Evolutionary conservation across 2,797 vertebrate species (phyloP).

Genomic region (Leptatherina wallacei): DNA sequence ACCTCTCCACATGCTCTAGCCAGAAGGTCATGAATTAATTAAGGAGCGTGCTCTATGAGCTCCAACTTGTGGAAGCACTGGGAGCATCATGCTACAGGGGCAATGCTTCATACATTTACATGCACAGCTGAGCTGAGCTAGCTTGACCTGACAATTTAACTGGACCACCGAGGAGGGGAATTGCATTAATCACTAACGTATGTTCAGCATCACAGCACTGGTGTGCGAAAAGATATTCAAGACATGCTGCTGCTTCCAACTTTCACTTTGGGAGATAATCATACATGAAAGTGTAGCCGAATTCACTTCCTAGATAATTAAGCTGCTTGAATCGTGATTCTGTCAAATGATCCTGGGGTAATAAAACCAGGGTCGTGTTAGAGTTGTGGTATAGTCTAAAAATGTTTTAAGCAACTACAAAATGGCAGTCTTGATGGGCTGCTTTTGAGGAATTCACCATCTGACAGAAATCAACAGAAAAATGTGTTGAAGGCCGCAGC

Average conservation of each 20-base stretch:
- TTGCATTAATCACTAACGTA: not conserved
- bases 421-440: too few species aligned
- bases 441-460: not conserved
- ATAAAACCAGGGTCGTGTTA: not conserved
- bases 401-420: not conserved
- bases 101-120: not conserved
- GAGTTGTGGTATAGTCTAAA: not conserved
- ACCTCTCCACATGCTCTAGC: not conserved
- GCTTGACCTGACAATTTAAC: not conserved
- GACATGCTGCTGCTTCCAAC: not conserved
- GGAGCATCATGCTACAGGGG: not conserved
- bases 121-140: not conserved
- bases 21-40: not conserved
- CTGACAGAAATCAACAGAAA: not conserved
- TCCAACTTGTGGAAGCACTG: not conserved
- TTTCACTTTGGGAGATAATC: not conserved
- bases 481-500: not conserved
- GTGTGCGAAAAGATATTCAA: too few species aligned
- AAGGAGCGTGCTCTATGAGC: not conserved
- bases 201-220: not conserved
- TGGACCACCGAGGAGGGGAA: not conserved
- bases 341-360: not conserved
- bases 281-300: not conserved
- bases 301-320: not conserved
- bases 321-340: not conserved